Evolutionary conservation across 2,797 vertebrate species (phyloP), one percentile per base, ranked within the genome.

Genomic region (Buceros bicornis): DNA sequence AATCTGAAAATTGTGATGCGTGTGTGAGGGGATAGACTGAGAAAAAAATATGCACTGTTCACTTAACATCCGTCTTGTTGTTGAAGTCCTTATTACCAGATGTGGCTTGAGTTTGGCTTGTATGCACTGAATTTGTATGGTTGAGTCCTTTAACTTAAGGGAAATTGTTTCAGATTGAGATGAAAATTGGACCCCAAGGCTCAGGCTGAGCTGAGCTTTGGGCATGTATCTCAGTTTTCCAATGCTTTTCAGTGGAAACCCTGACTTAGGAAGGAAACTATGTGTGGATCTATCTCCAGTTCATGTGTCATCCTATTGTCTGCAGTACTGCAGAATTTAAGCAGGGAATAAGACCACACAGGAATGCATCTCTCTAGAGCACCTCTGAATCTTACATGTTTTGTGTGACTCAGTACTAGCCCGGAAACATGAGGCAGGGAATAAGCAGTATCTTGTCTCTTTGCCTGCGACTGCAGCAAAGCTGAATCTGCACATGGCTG

Each of bases 301-400:
- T 90, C 57, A 45, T 95, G 93, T 95, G 90, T 96, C 93, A 93
- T 95, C 91, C 86, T 74, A 92, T 95, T 95, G 93, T 95, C 94
- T 96, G 84, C 81, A 58, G 66, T 21, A 47, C 70, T 80, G 87
- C 66, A 35, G 92, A 82, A 60, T 26, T 65, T 1, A 78, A 87
- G 78, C 64, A 61, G 86, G 81, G 81, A 90, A 85, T 82, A 47
- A 82, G 95, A 96, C 94, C 91, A 95, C 96, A 95, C 95, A 96
- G 71, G 53, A 66, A 37, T 22, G 51, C 56, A 14, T 85, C 71
- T 92, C 93, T 95, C 71, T 85, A 67, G 78, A 96, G 96, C 86
- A 94, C 71, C 74, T 93, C 93, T 71, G 71, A 87, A 37, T 94
- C 88, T 57, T 69, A 10, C 28, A 3, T 43, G 86, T 73, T 64